Conservation (phyloP, 2,113 vertebrate species). For the Reinhardtius hippoglossoides region DNA sequence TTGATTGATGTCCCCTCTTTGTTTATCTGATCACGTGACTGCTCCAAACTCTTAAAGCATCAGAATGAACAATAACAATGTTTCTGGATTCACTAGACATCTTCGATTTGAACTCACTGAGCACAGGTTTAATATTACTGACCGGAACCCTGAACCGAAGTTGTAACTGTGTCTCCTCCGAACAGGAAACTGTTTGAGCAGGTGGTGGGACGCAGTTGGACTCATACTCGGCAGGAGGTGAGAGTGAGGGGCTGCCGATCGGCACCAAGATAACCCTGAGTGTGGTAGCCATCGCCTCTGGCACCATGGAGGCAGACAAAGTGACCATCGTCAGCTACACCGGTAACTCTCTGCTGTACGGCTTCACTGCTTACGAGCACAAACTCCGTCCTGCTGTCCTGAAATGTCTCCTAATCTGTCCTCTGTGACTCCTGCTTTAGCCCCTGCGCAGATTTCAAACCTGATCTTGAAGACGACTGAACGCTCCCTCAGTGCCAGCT, state of each 20-base stretch:
- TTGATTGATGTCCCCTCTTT: too few relatives aligned
- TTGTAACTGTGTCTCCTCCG: neutral
- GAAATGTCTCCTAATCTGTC: neutral
- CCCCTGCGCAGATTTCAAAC: conserved; percentile 25
- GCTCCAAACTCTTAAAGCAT: too few relatives aligned
- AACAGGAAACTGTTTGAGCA: rapidly evolving
- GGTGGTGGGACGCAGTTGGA: rapidly evolving
- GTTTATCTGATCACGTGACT: too few relatives aligned
- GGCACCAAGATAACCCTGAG: neutral
- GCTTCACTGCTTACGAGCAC: neutral
- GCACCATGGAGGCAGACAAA: conserved; percentile 10
- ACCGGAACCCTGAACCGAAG: too few relatives aligned
- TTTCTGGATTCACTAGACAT: too few relatives aligned
- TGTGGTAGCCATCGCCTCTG: conserved; percentile 9
- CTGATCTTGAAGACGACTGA: rapidly evolving
- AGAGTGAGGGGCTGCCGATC: rapidly evolving
- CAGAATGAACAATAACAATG: too few relatives aligned
- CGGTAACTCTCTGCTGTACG: conserved; percentile 28
- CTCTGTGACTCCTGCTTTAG: conserved; percentile 18
- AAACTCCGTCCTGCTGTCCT: neutral
- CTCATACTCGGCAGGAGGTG: rapidly evolving
- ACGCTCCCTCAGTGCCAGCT: rapidly evolving
- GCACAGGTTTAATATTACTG: too few relatives aligned
- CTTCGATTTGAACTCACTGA: too few relatives aligned
- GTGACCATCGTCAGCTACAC: neutral